These are phyloP conservation scores for Amphiura filiformis DNA, from an alignment of 35 echinoderm and acorn worm species.

Conservation along the genomic window DNA sequence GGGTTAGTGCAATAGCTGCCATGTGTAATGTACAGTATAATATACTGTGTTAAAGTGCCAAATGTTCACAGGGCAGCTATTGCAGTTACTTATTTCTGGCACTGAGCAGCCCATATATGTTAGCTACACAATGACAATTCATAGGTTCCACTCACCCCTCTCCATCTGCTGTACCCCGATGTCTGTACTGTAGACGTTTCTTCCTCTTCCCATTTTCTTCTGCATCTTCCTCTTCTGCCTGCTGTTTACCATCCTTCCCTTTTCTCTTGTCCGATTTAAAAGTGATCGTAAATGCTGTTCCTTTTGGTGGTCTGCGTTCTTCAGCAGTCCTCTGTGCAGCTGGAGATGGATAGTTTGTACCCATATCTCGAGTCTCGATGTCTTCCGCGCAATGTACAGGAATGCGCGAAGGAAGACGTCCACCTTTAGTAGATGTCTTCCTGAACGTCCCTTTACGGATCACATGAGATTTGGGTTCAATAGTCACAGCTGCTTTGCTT, in stretches of 20 bases:
- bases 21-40: no score
- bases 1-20: no score
- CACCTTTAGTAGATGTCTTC: not conserved
- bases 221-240: not conserved
- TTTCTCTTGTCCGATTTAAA: not conserved
- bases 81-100: no score
- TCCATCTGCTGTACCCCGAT: not conserved
- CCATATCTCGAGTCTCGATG: not conserved
- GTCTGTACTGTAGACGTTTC: not conserved
- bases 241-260: not conserved
- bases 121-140: no score
- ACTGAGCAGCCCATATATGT: no score
- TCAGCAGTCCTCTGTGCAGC: not conserved
- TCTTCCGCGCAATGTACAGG: not conserved
- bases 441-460: not conserved
- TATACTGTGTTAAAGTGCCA: no score
- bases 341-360: not conserved
- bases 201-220: not conserved
- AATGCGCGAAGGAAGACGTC: conserved; percentile 17
- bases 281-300: not conserved
- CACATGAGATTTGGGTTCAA: not conserved
- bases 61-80: no score
- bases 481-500: not conserved
- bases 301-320: not conserved
- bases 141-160: not conserved